These are phyloP conservation scores for Schlechtendalia chinensis DNA, from an alignment of 1,140 invertebrate genomes.

Conservation along the genomic window DNA sequence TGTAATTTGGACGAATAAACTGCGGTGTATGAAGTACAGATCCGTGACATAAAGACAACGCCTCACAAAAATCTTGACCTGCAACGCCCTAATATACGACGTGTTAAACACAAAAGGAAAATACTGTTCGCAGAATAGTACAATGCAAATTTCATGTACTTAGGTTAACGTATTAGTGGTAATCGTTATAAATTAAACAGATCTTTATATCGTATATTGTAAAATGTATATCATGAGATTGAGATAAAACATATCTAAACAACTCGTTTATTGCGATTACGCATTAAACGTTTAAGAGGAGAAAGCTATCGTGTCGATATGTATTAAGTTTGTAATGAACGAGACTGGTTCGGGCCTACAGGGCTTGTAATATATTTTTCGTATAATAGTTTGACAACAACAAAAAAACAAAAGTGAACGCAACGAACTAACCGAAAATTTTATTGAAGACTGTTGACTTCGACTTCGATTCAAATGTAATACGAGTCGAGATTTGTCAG, in stretches of 20 bases:
- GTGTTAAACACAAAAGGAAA: background rate
- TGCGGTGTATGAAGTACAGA: constrained; percentile 35
- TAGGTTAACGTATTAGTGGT: no score
- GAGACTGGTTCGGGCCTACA: no score
- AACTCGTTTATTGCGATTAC: background rate
- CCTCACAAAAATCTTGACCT: constrained; percentile 35
- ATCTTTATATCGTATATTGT: no score
- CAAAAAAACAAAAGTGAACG: no score
- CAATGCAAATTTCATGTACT: no score
- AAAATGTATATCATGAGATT: no score
- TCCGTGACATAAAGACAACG: constrained; percentile 31
- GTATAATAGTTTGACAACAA: no score
- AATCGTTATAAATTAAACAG: no score
- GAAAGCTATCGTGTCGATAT: background rate
- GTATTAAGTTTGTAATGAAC: no score
- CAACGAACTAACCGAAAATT: constrained; percentile 48
- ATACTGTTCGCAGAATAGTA: no score
- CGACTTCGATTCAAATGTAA: constrained; percentile 57
- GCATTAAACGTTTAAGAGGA: background rate
- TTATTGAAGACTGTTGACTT: constrained; percentile 53
- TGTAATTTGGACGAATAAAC: background rate
- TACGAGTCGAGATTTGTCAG: constrained; percentile 57
- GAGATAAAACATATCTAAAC: background rate
- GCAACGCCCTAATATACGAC: constrained; percentile 1
- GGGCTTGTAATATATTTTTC: no score